phyloP scores from a whole-genome alignment of 2,888 invertebrate species.

The Micropterix aruncella region DNA sequence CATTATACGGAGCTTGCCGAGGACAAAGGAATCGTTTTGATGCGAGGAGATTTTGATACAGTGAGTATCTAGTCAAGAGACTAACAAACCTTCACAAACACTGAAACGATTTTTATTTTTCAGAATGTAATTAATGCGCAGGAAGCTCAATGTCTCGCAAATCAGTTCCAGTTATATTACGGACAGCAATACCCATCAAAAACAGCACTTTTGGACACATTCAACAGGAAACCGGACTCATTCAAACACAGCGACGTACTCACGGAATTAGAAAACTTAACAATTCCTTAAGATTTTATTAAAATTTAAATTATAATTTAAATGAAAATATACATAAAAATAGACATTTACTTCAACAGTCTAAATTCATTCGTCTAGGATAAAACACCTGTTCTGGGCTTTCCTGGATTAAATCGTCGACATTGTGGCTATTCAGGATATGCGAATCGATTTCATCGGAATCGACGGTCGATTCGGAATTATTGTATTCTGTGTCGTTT shows the following conservation, averaged over 20 bases:
- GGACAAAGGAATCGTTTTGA: constrained; percentile 60
- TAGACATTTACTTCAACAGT: background rate
- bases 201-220: constrained; percentile 46
- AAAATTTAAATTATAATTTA: constrained; percentile 3
- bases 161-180: constrained; percentile 78
- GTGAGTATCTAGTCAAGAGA: constrained; percentile 13
- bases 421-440: background rate
- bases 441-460: background rate
- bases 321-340: background rate
- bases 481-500: background rate
- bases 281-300: constrained; percentile 17
- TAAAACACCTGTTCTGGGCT: constrained; percentile 11
- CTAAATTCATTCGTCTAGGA: constrained; percentile 10
- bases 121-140: constrained; percentile 54
- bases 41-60: constrained; percentile 77
- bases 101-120: constrained; percentile 9
- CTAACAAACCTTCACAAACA: background rate
- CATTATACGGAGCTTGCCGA: constrained; percentile 63
- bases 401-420: constrained; percentile 1
- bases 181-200: constrained; percentile 48
- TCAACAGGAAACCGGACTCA: constrained; percentile 53
- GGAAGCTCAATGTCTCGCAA: constrained; percentile 77
- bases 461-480: background rate
- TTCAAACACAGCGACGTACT: constrained; percentile 78
- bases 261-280: constrained; percentile 55